These are phyloP conservation scores for Papilio glaucus DNA, from an alignment of 1,140 invertebrate genomes.

Conservation along the genomic window DNA sequence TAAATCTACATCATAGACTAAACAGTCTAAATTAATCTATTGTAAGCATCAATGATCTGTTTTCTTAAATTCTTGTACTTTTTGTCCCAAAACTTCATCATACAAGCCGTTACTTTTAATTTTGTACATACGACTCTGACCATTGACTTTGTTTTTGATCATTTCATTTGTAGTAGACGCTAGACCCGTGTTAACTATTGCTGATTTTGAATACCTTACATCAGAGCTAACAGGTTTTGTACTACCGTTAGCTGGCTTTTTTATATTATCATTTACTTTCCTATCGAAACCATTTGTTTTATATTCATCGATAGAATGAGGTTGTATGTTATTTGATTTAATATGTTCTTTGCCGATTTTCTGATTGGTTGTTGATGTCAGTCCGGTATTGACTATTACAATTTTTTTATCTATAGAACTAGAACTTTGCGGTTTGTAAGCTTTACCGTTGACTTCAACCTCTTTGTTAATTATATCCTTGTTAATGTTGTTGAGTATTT, in stretches of 20 bases:
- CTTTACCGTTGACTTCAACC: conserved; percentile 24
- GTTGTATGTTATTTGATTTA: conserved; percentile 2
- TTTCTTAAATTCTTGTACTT: conserved; percentile 41
- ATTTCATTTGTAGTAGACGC: conserved; percentile 88
- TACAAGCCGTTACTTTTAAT: conserved; percentile 37
- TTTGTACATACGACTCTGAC: conserved; percentile 44
- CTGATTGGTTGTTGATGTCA: conserved; percentile 39
- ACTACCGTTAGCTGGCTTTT: conserved; percentile 5
- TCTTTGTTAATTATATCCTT: conserved; percentile 60
- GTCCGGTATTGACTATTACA: conserved; percentile 22
- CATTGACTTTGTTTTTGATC: conserved; percentile 46
- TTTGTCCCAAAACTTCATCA: conserved; percentile 38
- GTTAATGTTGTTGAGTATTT: conserved; percentile 49
- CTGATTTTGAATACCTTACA: conserved; percentile 63
- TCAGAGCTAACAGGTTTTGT: conserved; percentile 3
- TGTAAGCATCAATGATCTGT: background rate
- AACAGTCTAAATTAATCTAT: no score
- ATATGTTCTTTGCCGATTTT: conserved; percentile 39
- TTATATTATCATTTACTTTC: background rate
- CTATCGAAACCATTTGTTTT: background rate
- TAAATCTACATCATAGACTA: no score
- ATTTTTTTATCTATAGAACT: conserved; percentile 37
- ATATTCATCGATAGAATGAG: background rate
- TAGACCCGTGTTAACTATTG: conserved; percentile 87
- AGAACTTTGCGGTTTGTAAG: conserved; percentile 23